Base-by-base conservation (phyloP, 2,888 invertebrate genomes). In the Mythimna loreyi region DNA sequence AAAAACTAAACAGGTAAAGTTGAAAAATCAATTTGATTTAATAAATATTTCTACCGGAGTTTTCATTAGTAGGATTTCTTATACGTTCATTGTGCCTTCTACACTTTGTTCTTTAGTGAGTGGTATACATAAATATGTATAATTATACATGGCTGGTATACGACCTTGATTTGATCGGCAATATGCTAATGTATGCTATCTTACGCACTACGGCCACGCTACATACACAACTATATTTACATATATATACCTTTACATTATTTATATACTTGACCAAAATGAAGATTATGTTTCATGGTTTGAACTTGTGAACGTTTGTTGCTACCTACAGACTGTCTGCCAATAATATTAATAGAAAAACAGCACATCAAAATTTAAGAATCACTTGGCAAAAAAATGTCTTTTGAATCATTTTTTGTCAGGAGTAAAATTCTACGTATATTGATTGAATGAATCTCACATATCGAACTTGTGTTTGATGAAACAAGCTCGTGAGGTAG, bases 121-220 rank as follows among this genome's bases (percentile, higher is more conserved):
- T 65, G 66, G 63, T 70, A 68, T 63, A 72, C 64, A 66, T 74
- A 79, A 71, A 68, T 73, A 75, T 62, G 55, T 78, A 75, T 80
- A 72, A 72, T 72, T 70, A 74, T 77, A 80, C 57, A 71, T 36
- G 55, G 61, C 64, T 69, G 75, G 67, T 67, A 67, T 67, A 59
- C 75, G 84, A 87, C 90, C 90, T 91, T 91, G 90, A 86, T 88
- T 77, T 83, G 86, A 87, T 89, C 89, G 85, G 87, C 73, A 81
- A 84, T 87, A 89, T 90, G 88, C 78, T 85, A 87, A 90, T 88
- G 72, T 73, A 71, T 70, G 67, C 74, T 82, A 82, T 75, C 75
- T 75, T 75, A 81, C 78, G 72, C 81, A 81, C 63, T 56, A 58
- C 67, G 62, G 25, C 67, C 47, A 78, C 56, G 61, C 67, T 71